These are phyloP conservation scores for Cyphomyrus plagiostoma DNA, from an alignment of 2,113 vertebrate species.

Conservation along the genomic window DNA sequence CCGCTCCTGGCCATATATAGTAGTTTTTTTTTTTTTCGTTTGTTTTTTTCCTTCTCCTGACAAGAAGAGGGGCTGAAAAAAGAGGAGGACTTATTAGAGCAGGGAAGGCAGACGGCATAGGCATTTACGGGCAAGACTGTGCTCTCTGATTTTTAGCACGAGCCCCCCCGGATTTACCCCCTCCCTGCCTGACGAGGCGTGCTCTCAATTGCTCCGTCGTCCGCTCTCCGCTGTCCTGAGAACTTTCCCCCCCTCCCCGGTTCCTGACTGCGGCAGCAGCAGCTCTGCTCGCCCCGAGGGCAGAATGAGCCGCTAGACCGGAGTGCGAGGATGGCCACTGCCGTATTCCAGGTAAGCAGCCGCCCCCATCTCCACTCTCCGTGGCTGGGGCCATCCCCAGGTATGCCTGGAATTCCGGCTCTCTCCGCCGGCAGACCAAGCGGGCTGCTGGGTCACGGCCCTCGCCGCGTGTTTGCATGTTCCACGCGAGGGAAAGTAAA, in stretches of 20 bases:
- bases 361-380: background rate
- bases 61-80: conserved; percentile 14
- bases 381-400: conserved; percentile 10
- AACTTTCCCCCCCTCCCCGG: background rate
- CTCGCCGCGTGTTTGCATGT: conserved; percentile 31
- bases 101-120: conserved; percentile 41
- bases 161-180: conserved; percentile 8
- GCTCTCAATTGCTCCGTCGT: background rate
- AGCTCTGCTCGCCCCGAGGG: background rate
- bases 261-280: background rate
- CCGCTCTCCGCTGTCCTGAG: background rate
- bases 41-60: conserved; percentile 22
- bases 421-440: background rate
- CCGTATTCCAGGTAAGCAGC: conserved; percentile 65
- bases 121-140: conserved; percentile 25
- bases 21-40: conserved; percentile 41
- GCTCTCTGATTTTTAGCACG: conserved; percentile 27
- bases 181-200: background rate
- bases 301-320: conserved; percentile 8
- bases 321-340: conserved; percentile 60
- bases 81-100: conserved; percentile 31
- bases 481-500: conserved; percentile 22
- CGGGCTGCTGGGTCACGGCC: background rate
- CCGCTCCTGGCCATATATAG: conserved; percentile 39
- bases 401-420: conserved; percentile 32